Evolutionary conservation across 1,140 invertebrate genomes (phyloP), one percentile per base, ranked within the genome.

Genomic region (Bombus ignitus): DNA sequence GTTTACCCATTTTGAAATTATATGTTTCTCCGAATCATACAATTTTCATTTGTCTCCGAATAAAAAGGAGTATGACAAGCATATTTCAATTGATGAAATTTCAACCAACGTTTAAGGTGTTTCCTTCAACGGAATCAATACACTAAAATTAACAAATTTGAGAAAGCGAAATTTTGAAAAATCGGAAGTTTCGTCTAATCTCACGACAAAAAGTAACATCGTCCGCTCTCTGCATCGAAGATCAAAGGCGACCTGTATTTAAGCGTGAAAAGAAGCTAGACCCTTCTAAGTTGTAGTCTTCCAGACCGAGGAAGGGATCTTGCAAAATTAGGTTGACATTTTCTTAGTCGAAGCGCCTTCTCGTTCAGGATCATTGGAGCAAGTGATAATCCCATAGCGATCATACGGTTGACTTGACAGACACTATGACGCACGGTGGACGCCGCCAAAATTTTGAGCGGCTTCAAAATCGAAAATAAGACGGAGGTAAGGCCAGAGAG

Each of bases 281-380:
- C 83, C 83, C 28, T 80, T 1, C 37, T 80, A 80, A 80, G 83
- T 84, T n/a, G 32, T 15, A 76, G 68, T 72, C 32, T 28, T n/a
- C 65, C 25, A 25, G 59, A 39, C 73, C n/a, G 25, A 28, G 59
- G 73, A 83, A 73, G 73, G 78, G 71, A 82, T 88, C 78, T 88
- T 86, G 90, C 89, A 88, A 92, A 92, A 92, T 90, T 89, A 92
- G 87, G 89, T 93, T 93, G 92, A 93, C 91, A 92, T 92, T 90
- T 91, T 89, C 81, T 79, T 91, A 71, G 68, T 59, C 35, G 89
- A 89, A 91, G 90, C 90, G 90, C 89, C 89, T 87, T 87, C 77
- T 88, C 70, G 57, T 76, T 87, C 53, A 59, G 70, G 77, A 81
- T 88, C 89, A 87, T 87, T 87, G 85, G 83, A 88, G 87, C 87